Conservation (phyloP, 2,888 invertebrate genomes). For the Elegia similella region DNA sequence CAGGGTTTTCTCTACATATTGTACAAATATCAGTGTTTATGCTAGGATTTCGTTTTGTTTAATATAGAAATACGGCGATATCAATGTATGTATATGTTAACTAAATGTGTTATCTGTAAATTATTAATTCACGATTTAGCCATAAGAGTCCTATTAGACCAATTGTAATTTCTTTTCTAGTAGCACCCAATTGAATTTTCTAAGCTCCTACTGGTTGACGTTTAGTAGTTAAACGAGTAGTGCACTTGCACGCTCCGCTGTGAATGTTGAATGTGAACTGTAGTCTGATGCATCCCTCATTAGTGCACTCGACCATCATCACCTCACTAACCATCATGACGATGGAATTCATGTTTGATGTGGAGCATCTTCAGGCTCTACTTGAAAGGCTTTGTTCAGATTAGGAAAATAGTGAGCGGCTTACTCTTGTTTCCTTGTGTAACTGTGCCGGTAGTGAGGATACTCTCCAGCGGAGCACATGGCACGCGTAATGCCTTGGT, state of each 20-base stretch:
- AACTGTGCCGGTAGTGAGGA: too few species aligned
- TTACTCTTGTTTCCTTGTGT: too few species aligned
- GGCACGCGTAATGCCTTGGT: too few species aligned
- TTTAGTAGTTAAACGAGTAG: conserved; percentile 36
- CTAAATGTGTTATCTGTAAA: too few species aligned
- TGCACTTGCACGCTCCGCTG: conserved; percentile 45
- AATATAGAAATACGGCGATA: background rate
- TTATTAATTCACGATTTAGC: background rate
- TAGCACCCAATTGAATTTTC: background rate
- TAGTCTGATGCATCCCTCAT: conserved; percentile 59
- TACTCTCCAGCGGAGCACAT: too few species aligned
- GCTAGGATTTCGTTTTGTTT: too few species aligned
- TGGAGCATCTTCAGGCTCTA: too few species aligned
- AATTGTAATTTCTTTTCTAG: background rate
- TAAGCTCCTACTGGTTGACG: conserved; percentile 21
- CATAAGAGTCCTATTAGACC: background rate
- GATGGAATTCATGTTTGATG: background rate
- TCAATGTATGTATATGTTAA: background rate
- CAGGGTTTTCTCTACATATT: too few species aligned
- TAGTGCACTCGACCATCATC: conserved; percentile 42
- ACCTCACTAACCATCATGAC: background rate
- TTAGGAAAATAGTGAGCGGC: too few species aligned
- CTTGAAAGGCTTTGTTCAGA: too few species aligned
- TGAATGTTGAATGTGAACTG: conserved; percentile 74
- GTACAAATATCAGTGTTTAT: too few species aligned